phyloP scores from a whole-genome alignment of 1,140 invertebrate species.

The Aphis gossypii region DNA sequence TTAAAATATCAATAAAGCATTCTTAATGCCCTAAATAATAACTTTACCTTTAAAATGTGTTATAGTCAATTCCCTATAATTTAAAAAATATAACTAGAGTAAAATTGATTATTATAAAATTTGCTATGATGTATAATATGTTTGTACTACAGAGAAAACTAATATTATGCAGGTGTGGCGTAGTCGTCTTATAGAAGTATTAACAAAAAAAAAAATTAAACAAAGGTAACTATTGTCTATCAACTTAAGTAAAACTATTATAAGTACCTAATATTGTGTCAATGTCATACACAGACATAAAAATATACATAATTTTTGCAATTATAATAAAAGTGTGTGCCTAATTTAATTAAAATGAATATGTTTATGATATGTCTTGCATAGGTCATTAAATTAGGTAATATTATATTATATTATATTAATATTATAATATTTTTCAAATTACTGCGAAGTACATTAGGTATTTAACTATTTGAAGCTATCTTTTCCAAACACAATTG shows the following conservation, averaged over 20 bases:
- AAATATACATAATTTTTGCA: neutral
- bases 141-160: no score
- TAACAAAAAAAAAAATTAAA: neutral
- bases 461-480: neutral
- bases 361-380: neutral
- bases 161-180: no score
- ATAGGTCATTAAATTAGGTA: neutral
- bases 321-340: neutral
- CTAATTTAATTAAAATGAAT: constrained; percentile 27
- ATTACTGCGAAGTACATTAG: neutral
- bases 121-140: no score
- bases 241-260: neutral
- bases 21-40: no score
- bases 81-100: no score
- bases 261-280: neutral
- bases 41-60: no score
- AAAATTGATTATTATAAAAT: no score
- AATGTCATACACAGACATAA: neutral
- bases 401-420: neutral
- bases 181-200: neutral
- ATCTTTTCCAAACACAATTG: neutral
- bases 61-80: no score
- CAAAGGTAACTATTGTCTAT: neutral
- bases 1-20: no score
- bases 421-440: neutral